These are phyloP conservation scores for Palythoa caribaeorum DNA, from an alignment of 92 coral and sea anemone species.

Conservation along the genomic window DNA sequence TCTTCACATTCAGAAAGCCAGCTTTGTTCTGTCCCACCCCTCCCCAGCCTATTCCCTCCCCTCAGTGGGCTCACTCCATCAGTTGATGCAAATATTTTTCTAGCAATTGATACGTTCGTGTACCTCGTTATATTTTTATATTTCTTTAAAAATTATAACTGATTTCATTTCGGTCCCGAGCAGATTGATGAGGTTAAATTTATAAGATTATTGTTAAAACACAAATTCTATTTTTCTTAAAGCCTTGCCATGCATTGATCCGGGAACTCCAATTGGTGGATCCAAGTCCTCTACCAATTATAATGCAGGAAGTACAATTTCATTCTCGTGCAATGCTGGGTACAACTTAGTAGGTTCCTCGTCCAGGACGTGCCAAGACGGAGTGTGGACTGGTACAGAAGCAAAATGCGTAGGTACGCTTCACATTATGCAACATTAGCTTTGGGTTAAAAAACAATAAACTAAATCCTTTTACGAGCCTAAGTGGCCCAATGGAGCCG, in stretches of 20 bases:
- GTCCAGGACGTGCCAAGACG: constrained; percentile 71
- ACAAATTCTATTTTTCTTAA: not conserved
- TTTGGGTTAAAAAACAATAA: too few species aligned
- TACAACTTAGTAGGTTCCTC: constrained; percentile 73
- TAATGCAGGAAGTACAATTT: constrained; percentile 74
- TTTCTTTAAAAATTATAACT: too few species aligned
- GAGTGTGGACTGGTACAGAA: constrained; percentile 82
- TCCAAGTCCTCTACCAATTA: constrained; percentile 64
- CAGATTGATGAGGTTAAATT: not conserved
- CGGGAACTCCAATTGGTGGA: constrained; percentile 88
- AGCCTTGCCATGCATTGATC: constrained; percentile 77
- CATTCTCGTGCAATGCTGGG: constrained; percentile 78
- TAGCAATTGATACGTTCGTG: too few species aligned
- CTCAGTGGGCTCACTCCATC: too few species aligned
- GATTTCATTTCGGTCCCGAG: not conserved
- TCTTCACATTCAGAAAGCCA: too few species aligned
- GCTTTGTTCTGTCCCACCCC: too few species aligned
- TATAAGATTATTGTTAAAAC: not conserved
- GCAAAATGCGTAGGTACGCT: constrained; percentile 79
- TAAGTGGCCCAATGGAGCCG: too few species aligned
- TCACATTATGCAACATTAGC: not conserved
- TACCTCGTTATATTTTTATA: too few species aligned
- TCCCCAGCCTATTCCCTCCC: too few species aligned
- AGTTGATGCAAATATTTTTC: too few species aligned
- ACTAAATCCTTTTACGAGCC: too few species aligned